A percentile compares a stretch with the other conserved stretches of the same genome.
phyloP scores from a whole-genome alignment of 2,797 vertebrate species.

The Microctenopoma steveboyesi region DNA sequence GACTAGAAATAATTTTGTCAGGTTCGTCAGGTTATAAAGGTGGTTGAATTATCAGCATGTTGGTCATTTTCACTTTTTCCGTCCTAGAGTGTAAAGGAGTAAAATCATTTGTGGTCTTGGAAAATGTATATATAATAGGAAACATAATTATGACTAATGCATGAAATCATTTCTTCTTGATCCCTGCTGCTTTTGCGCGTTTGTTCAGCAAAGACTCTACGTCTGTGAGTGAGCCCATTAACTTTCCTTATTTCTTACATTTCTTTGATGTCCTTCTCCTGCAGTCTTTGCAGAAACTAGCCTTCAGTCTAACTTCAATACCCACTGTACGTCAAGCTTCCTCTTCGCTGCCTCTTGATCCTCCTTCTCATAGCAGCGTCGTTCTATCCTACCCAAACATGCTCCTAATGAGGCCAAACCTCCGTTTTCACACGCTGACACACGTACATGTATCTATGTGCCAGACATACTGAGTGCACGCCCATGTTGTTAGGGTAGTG shows the following conservation, averaged over 20 bases:
- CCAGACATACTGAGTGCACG: background rate
- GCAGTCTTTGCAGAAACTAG: constrained; percentile 64
- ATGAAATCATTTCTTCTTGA: constrained; percentile 22
- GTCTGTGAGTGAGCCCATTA: constrained; percentile 63
- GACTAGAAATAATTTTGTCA: background rate
- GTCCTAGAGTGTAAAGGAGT: background rate
- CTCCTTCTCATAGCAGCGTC: constrained; percentile 58
- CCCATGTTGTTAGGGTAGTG: constrained; percentile 35
- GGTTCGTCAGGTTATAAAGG: background rate
- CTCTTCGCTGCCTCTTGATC: constrained; percentile 72
- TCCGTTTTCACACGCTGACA: constrained; percentile 40
- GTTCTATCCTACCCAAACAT: constrained; percentile 61
- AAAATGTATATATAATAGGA: constrained; percentile 15
- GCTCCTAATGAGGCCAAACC: constrained; percentile 72
- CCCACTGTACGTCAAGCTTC: constrained; percentile 59
- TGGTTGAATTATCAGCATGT: background rate
- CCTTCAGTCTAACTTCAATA: constrained; percentile 71
- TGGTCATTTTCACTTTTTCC: background rate
- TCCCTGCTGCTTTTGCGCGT: constrained; percentile 27
- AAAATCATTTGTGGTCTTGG: constrained; percentile 8
- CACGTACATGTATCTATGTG: constrained; percentile 6
- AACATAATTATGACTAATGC: constrained; percentile 24
- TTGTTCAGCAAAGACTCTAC: constrained; percentile 41
- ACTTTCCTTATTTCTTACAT: constrained; percentile 57
- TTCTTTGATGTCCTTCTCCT: constrained; percentile 67